Evolutionary conservation across 30 jellyfish, hydroid and myxozoan species (phyloP).

Genomic region (Aurelia sp.): DNA sequence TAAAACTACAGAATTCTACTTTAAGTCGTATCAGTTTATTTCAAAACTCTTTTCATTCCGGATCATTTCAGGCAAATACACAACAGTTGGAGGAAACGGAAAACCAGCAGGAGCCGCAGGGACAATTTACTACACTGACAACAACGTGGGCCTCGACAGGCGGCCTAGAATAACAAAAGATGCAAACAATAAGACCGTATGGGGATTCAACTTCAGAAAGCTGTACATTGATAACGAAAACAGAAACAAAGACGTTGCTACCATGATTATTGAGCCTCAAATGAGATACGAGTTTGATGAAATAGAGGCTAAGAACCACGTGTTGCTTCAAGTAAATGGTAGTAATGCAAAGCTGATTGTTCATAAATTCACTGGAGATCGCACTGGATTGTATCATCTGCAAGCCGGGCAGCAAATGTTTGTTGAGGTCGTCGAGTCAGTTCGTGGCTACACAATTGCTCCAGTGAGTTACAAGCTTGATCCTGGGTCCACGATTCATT

Average conservation of each 20-base stretch:
- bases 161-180: constrained; percentile 46
- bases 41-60: not conserved
- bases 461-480: constrained; percentile 70
- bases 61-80: constrained; percentile 33
- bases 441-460: constrained; percentile 65
- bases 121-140: constrained; percentile 63
- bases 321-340: constrained; percentile 35
- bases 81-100: constrained; percentile 64
- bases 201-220: constrained; percentile 68
- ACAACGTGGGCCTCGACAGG: constrained; percentile 40
- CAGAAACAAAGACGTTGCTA: constrained; percentile 41
- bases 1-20: not conserved
- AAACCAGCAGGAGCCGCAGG: constrained; percentile 72
- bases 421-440: constrained; percentile 61
- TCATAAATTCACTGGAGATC: constrained; percentile 68
- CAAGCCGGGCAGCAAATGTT: constrained; percentile 40
- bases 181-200: constrained; percentile 35
- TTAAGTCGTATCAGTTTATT: too few species aligned
- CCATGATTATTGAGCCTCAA: constrained; percentile 48
- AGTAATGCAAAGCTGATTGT: constrained; percentile 49
- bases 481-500: constrained; percentile 50
- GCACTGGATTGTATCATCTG: constrained; percentile 59
- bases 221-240: constrained; percentile 44
- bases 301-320: constrained; percentile 65
- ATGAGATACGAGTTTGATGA: constrained; percentile 66